A percentile compares a stretch with the other conserved stretches of the same genome.
phyloP scores from a whole-genome alignment of 2,888 invertebrate genomes.

The Epistrophe eligans region DNA sequence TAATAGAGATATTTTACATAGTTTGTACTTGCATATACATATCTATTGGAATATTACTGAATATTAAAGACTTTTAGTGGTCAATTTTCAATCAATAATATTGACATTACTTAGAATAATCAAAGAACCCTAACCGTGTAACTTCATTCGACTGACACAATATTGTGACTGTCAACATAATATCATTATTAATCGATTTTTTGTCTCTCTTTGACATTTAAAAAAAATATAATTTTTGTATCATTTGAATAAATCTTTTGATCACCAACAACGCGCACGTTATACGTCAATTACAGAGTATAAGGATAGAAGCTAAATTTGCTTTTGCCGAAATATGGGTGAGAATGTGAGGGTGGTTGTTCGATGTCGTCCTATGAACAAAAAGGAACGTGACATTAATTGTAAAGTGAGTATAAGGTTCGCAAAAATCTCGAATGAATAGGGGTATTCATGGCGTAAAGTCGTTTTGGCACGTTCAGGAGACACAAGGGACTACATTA shows the following conservation, averaged over 20 bases:
- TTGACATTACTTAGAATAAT: conserved; percentile 3
- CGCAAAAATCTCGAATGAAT: no score
- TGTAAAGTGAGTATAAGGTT: conserved; percentile 83
- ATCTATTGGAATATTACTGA: not conserved
- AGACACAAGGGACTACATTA: no score
- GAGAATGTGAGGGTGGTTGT: conserved; percentile 82
- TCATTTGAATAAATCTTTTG: not conserved
- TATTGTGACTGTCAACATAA: not conserved
- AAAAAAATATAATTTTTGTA: not conserved
- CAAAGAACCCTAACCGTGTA: not conserved
- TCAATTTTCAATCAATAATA: conserved; percentile 11
- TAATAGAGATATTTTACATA: not conserved
- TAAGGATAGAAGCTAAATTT: not conserved
- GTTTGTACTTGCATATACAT: not conserved
- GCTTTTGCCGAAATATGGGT: conserved; percentile 77
- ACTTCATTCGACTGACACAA: not conserved
- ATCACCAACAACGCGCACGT: not conserved
- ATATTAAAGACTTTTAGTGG: not conserved
- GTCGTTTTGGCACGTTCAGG: no score
- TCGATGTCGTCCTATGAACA: conserved; percentile 92
- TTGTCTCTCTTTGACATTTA: not conserved
- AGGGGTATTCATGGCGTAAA: no score
- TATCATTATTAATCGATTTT: conserved; percentile 2
- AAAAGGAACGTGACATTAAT: conserved; percentile 88
- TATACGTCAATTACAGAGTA: not conserved